Percentiles rank a stretch among this genome's conserved stretches.
These are phyloP conservation scores for Valencia hispanica DNA, from an alignment of 2,797 vertebrate species.

Conservation along the genomic window DNA sequence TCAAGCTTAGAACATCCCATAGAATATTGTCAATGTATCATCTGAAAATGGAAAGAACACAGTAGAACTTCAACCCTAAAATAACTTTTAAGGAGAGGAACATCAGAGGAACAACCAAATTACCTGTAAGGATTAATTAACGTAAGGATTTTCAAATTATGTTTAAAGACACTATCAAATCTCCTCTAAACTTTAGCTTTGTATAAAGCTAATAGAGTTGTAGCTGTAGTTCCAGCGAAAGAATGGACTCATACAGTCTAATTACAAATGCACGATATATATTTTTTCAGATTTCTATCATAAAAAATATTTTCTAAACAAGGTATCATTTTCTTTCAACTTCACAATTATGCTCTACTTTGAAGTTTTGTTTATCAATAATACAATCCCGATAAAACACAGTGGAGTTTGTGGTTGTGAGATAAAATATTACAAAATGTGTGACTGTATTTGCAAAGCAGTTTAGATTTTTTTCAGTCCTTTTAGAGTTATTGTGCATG, in stretches of 20 bases:
- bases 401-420: not conserved
- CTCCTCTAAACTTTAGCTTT: no score
- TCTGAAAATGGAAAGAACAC: not conserved
- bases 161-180: no score
- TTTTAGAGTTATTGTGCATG: slow-evolving; percentile 20
- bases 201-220: not conserved
- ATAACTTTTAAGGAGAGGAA: not conserved
- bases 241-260: not conserved
- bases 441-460: not conserved
- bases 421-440: not conserved
- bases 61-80: not conserved
- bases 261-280: not conserved
- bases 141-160: no score
- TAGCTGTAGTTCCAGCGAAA: not conserved
- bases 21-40: not conserved
- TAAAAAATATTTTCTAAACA: not conserved
- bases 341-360: not conserved
- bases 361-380: not conserved
- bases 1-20: not conserved
- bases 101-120: not conserved
- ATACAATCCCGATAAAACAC: not conserved
- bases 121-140: no score
- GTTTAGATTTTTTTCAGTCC: not conserved
- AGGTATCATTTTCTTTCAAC: not conserved
- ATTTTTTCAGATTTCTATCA: not conserved